Base-by-base conservation (phyloP, 2,888 invertebrate species). In the Frankliniella intonsa region DNA sequence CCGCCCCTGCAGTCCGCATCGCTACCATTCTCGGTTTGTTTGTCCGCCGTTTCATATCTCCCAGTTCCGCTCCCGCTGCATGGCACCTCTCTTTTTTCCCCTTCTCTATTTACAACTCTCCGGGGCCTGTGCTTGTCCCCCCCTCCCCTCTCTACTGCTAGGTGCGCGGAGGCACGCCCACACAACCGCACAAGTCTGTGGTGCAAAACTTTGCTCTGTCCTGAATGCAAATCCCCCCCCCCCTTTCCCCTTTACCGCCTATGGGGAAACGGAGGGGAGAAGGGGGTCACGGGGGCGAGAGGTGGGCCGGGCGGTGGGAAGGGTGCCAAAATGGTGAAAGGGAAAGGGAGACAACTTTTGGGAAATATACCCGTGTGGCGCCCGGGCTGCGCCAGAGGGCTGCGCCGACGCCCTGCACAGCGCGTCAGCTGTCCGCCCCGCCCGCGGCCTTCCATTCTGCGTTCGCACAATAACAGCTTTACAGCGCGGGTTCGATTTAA, bases 281-380 rank as follows among this genome's bases (percentile, higher is more conserved):
- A n/a, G 14, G 62, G 62, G 14, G 14, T 19, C 7, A 10, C 7
- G 62, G 62, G 14, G 62, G 62, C 55, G 62, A n/a, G 62, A 10
- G 7, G 62, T 8, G 62, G 62, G 62, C 17, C 62, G 62, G 19
- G 62, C 62, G 17, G 19, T 14, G 62, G 62, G 62, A 62, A 62
- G 62, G 62, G 62, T 62, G 62, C 62, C 62, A 62, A 62, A 62
- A 62, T 62, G 62, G 19, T 62, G 62, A 62, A 62, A 62, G 62
- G 62, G 62, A 62, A 62, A 62, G 62, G 62, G n/a, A 62, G 62
- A 62, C 62, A 62, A 62, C 62, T 62, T 62, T 62, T 62, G 19
- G 62, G 62, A n/a, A 62, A 62, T 62, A 38, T 38, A n/a, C 17
- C 11, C 62, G 62, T 3, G 19, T 17, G 38, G 55, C 55, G 55